Evolutionary conservation across 2,888 invertebrate species (phyloP), one percentile per base, ranked within the genome.

Genomic region (Calephelis perditalis): DNA sequence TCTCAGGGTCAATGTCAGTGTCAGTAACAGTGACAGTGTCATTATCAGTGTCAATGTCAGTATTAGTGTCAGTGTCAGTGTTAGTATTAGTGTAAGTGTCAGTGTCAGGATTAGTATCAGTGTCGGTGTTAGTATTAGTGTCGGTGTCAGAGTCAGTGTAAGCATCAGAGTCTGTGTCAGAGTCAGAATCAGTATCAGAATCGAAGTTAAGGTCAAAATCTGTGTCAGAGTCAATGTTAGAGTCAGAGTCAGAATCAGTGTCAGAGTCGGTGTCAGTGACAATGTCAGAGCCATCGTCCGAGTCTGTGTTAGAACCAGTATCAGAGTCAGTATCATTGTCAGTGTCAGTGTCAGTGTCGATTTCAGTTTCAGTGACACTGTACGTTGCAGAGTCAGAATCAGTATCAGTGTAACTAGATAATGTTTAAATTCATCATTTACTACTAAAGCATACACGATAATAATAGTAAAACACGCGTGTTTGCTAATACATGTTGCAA

Each of bases 31-130:
- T 26, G 37, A 37, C 55, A 55, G 9, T 55, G 37, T 36, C 35
- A 36, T 1, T 55, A 37, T 36, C 55, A 55, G 36, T 55, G 55
- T 55, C 55, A 55, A 3, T 55, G 37, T 26, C 55, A 55, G 55
- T 26, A 3, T 26, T 1, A 26, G 3, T 26, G 26, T 26, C 3
- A 26, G 26, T 26, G 26, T 26, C 3, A 26, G 26, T 26, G 26
- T 26, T 26, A 26, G 26, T 26, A 1, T 26, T 26, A 26, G 26
- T 26, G 26, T 26, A 26, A 26, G 26, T 26, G 26, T 26, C 3
- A 26, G 26, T 26, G 3, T n/a, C n/a, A n/a, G n/a, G n/a, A 1
- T 26, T 26, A 26, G 26, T 26, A 3, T 26, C 1, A 26, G 26
- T 26, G 26, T 26, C 3, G 3, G 26, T 26, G 4, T 26, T 26